A percentile compares a stretch with the other conserved stretches of the same genome.
These are phyloP conservation scores for Alloplasta piceator DNA, from an alignment of 2,888 invertebrate genomes.

Conservation along the genomic window DNA sequence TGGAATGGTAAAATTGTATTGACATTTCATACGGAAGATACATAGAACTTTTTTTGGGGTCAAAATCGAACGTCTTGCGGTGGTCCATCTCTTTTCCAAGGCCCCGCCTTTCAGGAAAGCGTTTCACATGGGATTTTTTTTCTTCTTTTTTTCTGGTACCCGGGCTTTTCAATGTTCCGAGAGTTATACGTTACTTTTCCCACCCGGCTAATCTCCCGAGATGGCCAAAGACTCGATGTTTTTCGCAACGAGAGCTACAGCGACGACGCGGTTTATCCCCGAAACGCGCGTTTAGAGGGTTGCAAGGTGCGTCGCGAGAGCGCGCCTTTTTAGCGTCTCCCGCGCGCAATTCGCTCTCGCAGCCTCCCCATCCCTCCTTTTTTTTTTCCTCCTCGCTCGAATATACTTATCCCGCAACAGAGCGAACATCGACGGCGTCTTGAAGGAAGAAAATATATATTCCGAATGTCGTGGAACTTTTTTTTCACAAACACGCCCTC, in stretches of 20 bases:
- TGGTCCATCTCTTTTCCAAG: too few relatives aligned
- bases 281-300: slow-evolving; percentile 18
- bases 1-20: too few relatives aligned
- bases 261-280: slow-evolving; percentile 38
- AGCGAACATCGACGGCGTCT: too few relatives aligned
- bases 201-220: background rate
- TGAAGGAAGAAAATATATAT: too few relatives aligned
- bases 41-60: too few relatives aligned
- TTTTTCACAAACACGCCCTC: slow-evolving; percentile 36
- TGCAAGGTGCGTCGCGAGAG: background rate
- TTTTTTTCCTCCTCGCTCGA: background rate
- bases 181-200: background rate
- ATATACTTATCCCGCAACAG: background rate
- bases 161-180: too few relatives aligned
- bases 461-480: too few relatives aligned
- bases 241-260: slow-evolving; percentile 19
- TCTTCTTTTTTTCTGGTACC: too few relatives aligned
- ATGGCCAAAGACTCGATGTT: background rate
- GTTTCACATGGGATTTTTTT: too few relatives aligned
- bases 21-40: too few relatives aligned
- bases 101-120: too few relatives aligned
- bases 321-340: slow-evolving; percentile 25
- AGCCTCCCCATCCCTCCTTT: background rate
- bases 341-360: slow-evolving; percentile 44
- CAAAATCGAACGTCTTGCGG: too few relatives aligned